These are phyloP conservation scores for Pithecia hirsuta DNA, from an alignment of 2,797 vertebrate species.

Conservation along the genomic window DNA sequence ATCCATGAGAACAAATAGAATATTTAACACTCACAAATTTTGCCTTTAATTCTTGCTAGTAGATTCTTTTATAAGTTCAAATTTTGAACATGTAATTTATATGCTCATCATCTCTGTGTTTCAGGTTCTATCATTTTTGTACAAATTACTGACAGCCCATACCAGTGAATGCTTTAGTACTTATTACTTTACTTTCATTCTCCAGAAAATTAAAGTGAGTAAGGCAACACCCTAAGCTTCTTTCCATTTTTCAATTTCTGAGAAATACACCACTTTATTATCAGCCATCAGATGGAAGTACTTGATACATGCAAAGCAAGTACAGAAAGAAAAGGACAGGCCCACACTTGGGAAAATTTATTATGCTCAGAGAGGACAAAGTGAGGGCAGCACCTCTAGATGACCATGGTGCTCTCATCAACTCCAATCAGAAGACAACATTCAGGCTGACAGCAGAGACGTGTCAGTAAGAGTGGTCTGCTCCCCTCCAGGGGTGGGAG, in stretches of 20 bases:
- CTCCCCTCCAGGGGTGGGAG: accelerated
- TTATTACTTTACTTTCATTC: neutral
- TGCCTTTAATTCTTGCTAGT: neutral
- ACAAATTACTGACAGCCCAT: neutral
- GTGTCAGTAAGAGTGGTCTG: neutral
- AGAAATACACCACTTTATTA: neutral
- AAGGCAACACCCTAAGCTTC: neutral
- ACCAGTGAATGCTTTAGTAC: neutral
- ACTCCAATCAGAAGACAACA: neutral
- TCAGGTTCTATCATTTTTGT: neutral
- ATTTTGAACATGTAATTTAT: neutral
- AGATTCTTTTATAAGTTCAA: neutral
- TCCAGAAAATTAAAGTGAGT: neutral
- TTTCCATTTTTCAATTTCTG: neutral
- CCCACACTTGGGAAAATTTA: neutral
- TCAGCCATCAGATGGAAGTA: neutral
- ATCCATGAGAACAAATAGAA: neutral
- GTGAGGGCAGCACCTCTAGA: neutral
- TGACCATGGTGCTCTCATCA: neutral
- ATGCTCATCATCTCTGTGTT: neutral
- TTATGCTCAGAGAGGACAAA: neutral
- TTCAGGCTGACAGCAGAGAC: neutral
- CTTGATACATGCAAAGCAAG: neutral
- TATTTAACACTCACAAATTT: neutral
- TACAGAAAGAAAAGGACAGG: neutral